Conservation (phyloP, 1,140 invertebrate species). For the Zaprionus vittiger region DNA sequence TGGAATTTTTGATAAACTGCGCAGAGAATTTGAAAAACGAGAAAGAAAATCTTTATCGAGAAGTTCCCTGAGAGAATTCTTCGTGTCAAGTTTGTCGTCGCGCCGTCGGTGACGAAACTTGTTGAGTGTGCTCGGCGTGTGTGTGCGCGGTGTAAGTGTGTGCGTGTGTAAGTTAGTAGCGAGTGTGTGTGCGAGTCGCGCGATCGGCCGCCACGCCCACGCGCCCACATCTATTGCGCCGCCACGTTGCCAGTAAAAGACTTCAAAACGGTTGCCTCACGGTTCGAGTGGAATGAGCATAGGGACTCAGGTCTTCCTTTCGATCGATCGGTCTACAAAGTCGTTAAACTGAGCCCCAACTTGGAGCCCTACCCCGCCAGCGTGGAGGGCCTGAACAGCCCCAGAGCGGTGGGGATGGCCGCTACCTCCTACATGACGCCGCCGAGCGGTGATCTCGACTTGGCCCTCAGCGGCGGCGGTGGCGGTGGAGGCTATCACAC, state of each 20-base stretch:
- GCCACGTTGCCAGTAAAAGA: constrained; percentile 81
- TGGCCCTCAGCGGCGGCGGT: constrained; percentile 87
- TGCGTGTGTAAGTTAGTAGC: constrained; percentile 2
- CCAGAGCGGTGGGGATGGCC: constrained; percentile 89
- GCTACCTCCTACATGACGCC: constrained; percentile 93
- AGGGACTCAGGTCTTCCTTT: constrained; percentile 84
- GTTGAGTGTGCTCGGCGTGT: constrained; percentile 7
- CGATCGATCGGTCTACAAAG: constrained; percentile 84
- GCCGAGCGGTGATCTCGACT: constrained; percentile 91
- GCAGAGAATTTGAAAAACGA: constrained; percentile 15
- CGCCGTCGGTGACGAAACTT: constrained; percentile 47
- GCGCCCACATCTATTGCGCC: constrained; percentile 45
- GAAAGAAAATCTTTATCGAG: constrained; percentile 2
- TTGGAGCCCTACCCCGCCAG: constrained; percentile 85
- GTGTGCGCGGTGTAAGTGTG: not conserved
- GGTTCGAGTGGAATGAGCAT: constrained; percentile 84
- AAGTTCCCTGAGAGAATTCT: not conserved
- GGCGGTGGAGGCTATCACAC: constrained; percentile 89
- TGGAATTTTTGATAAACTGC: constrained; percentile 35
- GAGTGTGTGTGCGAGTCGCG: constrained; percentile 24
- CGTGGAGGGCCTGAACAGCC: constrained; percentile 85
- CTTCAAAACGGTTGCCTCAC: constrained; percentile 84
- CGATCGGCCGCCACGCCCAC: constrained; percentile 37
- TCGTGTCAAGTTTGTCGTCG: constrained; percentile 26
- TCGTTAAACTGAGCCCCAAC: constrained; percentile 85